phyloP scores from a whole-genome alignment of 1,140 invertebrate species.

The Thalassaphorura encarpata region DNA sequence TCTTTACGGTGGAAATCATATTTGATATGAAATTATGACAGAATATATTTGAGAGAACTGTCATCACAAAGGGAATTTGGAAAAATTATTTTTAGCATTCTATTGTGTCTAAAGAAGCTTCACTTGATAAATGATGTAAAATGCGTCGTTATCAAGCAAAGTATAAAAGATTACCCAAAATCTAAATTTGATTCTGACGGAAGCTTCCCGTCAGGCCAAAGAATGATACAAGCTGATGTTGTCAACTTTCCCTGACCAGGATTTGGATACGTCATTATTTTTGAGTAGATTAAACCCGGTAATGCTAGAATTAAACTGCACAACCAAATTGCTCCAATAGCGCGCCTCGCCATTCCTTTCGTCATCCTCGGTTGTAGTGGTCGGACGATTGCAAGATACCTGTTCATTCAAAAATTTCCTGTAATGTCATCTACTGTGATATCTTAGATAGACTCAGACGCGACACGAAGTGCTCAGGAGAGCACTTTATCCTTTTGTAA shows the following conservation, averaged over 20 bases:
- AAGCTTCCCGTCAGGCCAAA: conserved; percentile 45
- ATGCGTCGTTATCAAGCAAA: no score
- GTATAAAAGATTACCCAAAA: conserved; percentile 53
- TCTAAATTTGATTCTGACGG: conserved; percentile 49
- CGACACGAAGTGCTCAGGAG: no score
- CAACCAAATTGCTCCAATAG: conserved; percentile 70
- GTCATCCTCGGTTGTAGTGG: conserved; percentile 76
- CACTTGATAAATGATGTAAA: no score
- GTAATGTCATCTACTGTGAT: neutral
- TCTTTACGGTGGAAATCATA: no score
- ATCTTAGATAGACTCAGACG: neutral
- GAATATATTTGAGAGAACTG: no score
- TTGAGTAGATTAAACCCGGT: conserved; percentile 73
- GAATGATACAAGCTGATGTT: conserved; percentile 51
- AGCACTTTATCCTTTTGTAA: no score
- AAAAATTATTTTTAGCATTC: no score
- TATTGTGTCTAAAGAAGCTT: no score
- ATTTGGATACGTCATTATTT: neutral
- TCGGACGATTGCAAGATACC: conserved; percentile 84
- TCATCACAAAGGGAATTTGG: no score
- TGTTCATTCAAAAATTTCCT: conserved; percentile 38
- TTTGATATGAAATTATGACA: no score
- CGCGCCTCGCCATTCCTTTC: conserved; percentile 59
- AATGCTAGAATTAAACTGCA: conserved; percentile 62
- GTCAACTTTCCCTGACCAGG: conserved; percentile 2